Base-by-base conservation (phyloP, 2,888 invertebrate species). In the Hypomecis atomaria region DNA sequence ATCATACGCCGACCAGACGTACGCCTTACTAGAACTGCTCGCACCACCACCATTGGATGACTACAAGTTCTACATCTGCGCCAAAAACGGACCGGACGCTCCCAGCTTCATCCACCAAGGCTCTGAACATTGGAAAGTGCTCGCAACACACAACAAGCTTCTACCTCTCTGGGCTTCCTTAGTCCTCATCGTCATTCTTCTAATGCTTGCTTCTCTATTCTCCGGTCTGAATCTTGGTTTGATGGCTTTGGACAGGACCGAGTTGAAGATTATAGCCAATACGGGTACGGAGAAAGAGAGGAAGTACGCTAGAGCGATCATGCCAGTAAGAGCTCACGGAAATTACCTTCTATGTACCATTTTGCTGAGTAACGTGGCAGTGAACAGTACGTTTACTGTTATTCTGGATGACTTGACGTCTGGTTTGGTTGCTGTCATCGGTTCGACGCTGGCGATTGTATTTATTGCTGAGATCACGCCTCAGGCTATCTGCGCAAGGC, bases 381-480 rank as follows among this genome's bases (percentile, higher is more conserved):
- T 99, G 53, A 99, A 99, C 94, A 97, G 98, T 52, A 97, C 97
- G 0, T 97, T 99, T 79, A 99, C 99, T 7, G 98, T 99, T 74
- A 94, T 99, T 58, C 89, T 99, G 92, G 99, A 99, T 87, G 97
- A 98, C 82, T 85, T 99, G 79, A 98, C 98, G 5, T 97, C 98
- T 23, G 99, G 98, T 43, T 78, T 98, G 71, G 95, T 98, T 10
- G 99, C 99, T 71, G 96, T 99, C 40, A 95, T 98, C 63, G 96
- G 95, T 45, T 98, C 99, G 1, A 99, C 99, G 0, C 81, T 98
- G 78, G 96, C 97, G 54, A 99, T 99, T 79, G 99, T 99, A 70
- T 94, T 99, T 67, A 98, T 99, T 83, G 99, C 99, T 74, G 99
- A 99, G 94, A 99, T 99, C 75, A 96, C 98, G 45, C 99, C 99